A percentile compares a stretch with the other conserved stretches of the same genome.
phyloP scores from a whole-genome alignment of 2,888 invertebrate species.

The Allolobophora icterica region DNA sequence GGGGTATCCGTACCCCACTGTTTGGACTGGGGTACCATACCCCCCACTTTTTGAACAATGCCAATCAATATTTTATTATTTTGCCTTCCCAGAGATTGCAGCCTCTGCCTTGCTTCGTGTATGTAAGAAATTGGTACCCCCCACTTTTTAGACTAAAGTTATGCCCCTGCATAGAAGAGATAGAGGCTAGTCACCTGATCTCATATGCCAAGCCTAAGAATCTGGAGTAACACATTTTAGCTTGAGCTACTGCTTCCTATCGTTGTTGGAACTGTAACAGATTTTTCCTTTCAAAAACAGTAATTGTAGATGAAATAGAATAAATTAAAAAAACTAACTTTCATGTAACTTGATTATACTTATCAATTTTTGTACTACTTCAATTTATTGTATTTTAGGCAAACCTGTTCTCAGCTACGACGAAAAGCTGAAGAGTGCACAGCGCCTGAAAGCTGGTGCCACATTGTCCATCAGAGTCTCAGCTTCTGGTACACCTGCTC shows the following conservation, averaged over 20 bases:
- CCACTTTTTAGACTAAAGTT: too few relatives aligned
- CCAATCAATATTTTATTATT: too few relatives aligned
- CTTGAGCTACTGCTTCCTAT: background rate
- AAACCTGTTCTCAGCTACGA: conserved; percentile 70
- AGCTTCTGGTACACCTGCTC: conserved; percentile 76
- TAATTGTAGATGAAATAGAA: too few relatives aligned
- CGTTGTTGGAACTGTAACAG: background rate
- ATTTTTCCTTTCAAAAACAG: background rate
- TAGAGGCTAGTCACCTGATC: too few relatives aligned
- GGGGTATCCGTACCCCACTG: too few relatives aligned
- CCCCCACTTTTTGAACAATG: too few relatives aligned
- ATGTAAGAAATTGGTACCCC: too few relatives aligned
- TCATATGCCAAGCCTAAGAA: background rate
- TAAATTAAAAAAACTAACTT: background rate
- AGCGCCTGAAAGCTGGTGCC: conserved; percentile 70
- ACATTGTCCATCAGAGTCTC: conserved; percentile 68
- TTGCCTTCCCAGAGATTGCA: too few relatives aligned
- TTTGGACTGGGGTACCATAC: too few relatives aligned
- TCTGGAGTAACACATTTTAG: background rate
- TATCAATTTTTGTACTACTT: background rate
- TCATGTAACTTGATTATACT: background rate
- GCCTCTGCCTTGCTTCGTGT: too few relatives aligned
- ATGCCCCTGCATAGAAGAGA: too few relatives aligned
- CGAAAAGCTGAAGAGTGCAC: conserved; percentile 71
- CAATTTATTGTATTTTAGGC: conserved; percentile 36